phyloP scores from a whole-genome alignment of 1,140 invertebrate species.

The Adelges cooleyi region DNA sequence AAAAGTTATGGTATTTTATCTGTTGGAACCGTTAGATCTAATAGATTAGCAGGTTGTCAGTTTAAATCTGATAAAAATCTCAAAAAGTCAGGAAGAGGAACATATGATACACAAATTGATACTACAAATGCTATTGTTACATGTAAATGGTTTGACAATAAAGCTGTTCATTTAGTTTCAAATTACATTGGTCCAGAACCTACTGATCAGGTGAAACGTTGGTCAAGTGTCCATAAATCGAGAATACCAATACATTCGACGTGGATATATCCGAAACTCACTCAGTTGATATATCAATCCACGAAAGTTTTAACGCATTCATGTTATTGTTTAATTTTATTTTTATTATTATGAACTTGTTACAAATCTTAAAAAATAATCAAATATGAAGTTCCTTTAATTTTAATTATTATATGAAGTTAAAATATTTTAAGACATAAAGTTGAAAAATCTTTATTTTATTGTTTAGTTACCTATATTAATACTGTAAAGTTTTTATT shows the following conservation, averaged over 20 bases:
- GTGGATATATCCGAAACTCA: no score
- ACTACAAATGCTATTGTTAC: conserved; percentile 15
- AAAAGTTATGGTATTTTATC: conserved; percentile 25
- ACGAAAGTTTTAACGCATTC: no score
- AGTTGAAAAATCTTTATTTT: no score
- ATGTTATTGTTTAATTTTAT: no score
- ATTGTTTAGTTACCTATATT: no score
- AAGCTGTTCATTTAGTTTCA: conserved; percentile 20
- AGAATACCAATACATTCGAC: not conserved
- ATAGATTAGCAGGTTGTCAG: conserved; percentile 19
- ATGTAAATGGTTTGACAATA: conserved; percentile 30
- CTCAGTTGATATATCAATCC: no score
- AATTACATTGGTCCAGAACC: conserved; percentile 27
- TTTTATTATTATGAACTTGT: no score
- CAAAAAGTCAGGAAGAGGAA: conserved; percentile 25
- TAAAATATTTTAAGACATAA: no score
- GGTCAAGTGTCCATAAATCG: not conserved
- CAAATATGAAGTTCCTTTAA: no score
- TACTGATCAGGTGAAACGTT: conserved; percentile 26
- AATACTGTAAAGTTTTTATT: no score
- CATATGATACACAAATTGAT: conserved; percentile 25
- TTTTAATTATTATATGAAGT: no score
- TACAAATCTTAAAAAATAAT: no score
- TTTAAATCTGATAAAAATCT: conserved; percentile 29
- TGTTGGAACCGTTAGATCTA: conserved; percentile 26